Evolutionary conservation across 2,113 vertebrate species (phyloP), one percentile per base, ranked within the genome.

Genomic region (Noctilio leporinus): DNA sequence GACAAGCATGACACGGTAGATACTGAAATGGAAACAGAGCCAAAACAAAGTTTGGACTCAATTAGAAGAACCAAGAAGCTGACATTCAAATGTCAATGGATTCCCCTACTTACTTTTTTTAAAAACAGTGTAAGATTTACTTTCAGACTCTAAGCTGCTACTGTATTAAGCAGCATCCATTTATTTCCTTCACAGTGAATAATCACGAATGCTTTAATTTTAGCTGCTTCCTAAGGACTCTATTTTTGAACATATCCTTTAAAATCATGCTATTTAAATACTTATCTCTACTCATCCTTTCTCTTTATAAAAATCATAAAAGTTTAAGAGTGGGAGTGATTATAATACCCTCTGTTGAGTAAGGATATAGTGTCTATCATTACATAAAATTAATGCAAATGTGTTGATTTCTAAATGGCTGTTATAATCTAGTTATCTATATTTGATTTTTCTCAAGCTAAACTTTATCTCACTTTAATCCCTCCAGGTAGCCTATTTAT

Each of bases 81-180:
- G 92, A 96, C 94, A 95, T 93, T 96, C 87, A 96, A 94, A 95
- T 96, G 94, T 95, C 81, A 95, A 51, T 96, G 88, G 55, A 86
- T 38, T 93, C 35, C 53, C 43, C 57, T 70, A 33, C 26, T 95
- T 70, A 28, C 16, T 7, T 73, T 64, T 30, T 45, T 85, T 59
- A 65, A 43, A 28, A 26, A 22, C 24, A 55, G 55, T 72, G 51
- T 62, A 75, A 69, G 62, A 77, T 88, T 91, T 95, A 77, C 43
- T 91, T 96, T 55, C 64, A 53, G 88, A 91, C n/a, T 83, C 33
- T 81, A 57, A 20, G 26, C 92, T 76, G 28, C 78, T 73, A 30
- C 73, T 7, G n/a, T 15, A 33, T 72, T 83, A 67, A 86, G 7
- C n/a, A 76, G 33, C 55, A 80, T 65, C 69, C 62, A 19, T 35